Evolutionary conservation across 2,888 invertebrate species (phyloP).

Genomic region (Erpobdella octoculata): DNA sequence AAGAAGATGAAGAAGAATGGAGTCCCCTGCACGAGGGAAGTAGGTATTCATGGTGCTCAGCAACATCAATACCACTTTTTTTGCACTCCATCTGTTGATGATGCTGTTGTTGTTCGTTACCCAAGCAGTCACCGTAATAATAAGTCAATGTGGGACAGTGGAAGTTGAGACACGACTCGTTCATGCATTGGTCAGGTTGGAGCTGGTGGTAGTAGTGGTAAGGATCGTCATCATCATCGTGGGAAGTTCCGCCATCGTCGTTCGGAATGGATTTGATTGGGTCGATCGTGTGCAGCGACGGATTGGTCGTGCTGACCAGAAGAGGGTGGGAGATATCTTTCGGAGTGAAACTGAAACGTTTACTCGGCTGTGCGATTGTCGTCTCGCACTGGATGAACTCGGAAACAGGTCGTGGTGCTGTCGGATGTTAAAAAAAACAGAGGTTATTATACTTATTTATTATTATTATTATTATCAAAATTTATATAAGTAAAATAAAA

Average conservation of each 20-base stretch:
- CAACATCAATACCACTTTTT: neutral
- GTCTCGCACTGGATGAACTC: slow-evolving; percentile 11
- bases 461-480: too few relatives aligned
- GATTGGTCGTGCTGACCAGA: slow-evolving; percentile 26
- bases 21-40: neutral
- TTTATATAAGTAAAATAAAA: too few relatives aligned
- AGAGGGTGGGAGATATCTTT: slow-evolving; percentile 29
- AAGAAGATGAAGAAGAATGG: neutral
- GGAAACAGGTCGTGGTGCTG: neutral
- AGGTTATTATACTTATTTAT: too few relatives aligned
- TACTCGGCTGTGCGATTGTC: neutral
- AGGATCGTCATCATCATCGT: neutral
- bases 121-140: neutral
- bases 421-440: neutral
- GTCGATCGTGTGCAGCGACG: neutral
- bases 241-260: neutral
- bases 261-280: neutral
- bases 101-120: neutral
- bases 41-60: slow-evolving; percentile 6
- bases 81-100: neutral
- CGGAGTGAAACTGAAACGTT: slow-evolving; percentile 24
- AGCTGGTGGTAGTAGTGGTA: slow-evolving; percentile 9
- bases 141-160: neutral
- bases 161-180: neutral
- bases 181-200: slow-evolving; percentile 10